Evolutionary conservation across 2,113 vertebrate genomes (phyloP).

Genomic region (Trichomycterus rosablanca): DNA sequence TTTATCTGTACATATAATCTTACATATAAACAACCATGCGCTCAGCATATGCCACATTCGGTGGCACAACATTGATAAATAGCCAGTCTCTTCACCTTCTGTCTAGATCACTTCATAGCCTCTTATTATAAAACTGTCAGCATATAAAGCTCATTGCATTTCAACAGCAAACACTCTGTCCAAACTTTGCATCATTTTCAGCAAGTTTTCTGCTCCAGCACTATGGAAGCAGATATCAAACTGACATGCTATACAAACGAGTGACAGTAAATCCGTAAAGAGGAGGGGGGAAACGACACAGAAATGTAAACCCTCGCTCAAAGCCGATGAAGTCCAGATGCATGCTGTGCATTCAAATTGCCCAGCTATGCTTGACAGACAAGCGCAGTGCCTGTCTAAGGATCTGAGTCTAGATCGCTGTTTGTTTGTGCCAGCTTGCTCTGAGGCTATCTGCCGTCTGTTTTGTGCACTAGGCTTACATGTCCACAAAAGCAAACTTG

Average conservation of each 20-base stretch:
- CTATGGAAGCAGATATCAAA: slow-evolving; percentile 18
- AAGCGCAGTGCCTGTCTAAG: slow-evolving; percentile 51
- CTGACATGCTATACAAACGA: slow-evolving; percentile 36
- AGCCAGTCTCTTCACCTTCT: background rate
- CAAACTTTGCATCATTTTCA: background rate
- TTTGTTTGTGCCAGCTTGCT: slow-evolving; percentile 55
- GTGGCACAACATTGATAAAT: background rate
- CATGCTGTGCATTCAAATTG: slow-evolving; percentile 67
- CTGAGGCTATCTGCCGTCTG: slow-evolving; percentile 51
- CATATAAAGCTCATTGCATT: background rate
- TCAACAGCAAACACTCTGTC: background rate
- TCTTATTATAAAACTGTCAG: background rate
- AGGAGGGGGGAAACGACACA: slow-evolving; percentile 46
- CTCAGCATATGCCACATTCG: background rate
- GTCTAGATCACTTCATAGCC: background rate
- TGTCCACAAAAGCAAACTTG: slow-evolving; percentile 27
- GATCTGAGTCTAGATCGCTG: slow-evolving; percentile 58
- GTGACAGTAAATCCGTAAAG: slow-evolving; percentile 34
- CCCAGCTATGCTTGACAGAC: slow-evolving; percentile 56
- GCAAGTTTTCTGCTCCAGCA: slow-evolving; percentile 4
- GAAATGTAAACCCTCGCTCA: slow-evolving; percentile 55
- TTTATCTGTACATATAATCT: no score
- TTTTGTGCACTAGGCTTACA: slow-evolving; percentile 46
- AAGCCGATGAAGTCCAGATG: slow-evolving; percentile 53
- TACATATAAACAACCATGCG: no score